A percentile compares a stretch with the other conserved stretches of the same genome.
Evolutionary conservation across 1,140 invertebrate genomes (phyloP).

Genomic region (Diplogasteroides magnus): DNA sequence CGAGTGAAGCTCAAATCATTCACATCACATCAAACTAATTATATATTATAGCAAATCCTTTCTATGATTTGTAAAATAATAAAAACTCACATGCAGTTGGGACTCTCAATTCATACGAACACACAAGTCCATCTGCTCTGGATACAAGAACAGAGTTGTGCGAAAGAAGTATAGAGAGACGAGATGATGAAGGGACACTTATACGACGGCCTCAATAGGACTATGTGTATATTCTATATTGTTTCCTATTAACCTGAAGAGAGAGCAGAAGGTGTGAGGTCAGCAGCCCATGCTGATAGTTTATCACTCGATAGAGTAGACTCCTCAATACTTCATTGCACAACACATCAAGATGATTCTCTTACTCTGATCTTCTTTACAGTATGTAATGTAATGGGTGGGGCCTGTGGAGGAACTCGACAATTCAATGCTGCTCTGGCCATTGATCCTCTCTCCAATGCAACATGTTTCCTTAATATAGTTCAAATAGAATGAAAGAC

Average conservation of each 20-base stretch:
- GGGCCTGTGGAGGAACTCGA: conserved; percentile 35
- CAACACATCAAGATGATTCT: conserved; percentile 1
- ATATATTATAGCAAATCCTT: not conserved
- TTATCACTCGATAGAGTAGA: conserved; percentile 46
- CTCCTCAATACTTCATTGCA: conserved; percentile 29
- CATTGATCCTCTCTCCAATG: conserved; percentile 18
- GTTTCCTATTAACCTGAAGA: conserved; percentile 7
- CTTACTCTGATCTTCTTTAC: conserved; percentile 40
- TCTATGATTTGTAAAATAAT: conserved; percentile 21
- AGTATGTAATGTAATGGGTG: conserved; percentile 37
- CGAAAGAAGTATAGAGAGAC: conserved; percentile 4
- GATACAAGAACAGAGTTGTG: not conserved
- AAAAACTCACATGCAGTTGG: conserved; percentile 24
- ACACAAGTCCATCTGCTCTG: conserved; percentile 14
- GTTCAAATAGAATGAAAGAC: not conserved
- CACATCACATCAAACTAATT: not conserved
- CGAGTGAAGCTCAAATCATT: conserved; percentile 1
- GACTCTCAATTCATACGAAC: conserved; percentile 16
- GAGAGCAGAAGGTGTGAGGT: conserved; percentile 37
- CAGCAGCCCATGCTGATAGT: conserved; percentile 49
- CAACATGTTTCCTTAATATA: conserved; percentile 40
- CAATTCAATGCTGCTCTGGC: conserved; percentile 39
- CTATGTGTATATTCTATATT: conserved; percentile 5
- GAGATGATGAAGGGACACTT: conserved; percentile 11
- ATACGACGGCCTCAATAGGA: conserved; percentile 8